Conservation (phyloP, 2,888 invertebrate genomes). For the Nomada ruficornis region DNA sequence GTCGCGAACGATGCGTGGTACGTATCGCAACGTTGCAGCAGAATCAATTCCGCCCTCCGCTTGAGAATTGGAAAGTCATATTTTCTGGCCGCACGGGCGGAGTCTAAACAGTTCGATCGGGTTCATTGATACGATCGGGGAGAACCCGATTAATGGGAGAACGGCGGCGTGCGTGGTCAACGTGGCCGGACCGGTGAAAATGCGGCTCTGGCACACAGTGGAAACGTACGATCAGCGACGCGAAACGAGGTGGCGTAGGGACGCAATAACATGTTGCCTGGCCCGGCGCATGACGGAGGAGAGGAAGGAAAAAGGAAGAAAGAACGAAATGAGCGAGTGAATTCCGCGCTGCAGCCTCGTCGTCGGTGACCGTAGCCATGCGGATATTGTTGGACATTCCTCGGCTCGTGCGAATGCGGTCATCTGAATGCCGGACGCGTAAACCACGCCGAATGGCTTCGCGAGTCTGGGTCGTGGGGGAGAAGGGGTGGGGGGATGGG, state of each 20-base stretch:
- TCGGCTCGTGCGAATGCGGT: constrained; percentile 82
- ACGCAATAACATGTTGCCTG: constrained; percentile 64
- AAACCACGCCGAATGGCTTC: constrained; percentile 82
- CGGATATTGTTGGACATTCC: constrained; percentile 82
- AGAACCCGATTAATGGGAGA: constrained; percentile 61
- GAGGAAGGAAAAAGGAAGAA: constrained; percentile 33
- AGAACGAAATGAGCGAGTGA: constrained; percentile 69
- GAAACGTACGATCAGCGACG: constrained; percentile 62
- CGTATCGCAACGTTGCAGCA: not conserved
- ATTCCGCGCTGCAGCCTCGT: constrained; percentile 72
- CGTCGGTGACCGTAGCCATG: constrained; percentile 75
- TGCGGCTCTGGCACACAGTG: constrained; percentile 50
- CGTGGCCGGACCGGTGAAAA: constrained; percentile 41
- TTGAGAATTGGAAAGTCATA: constrained; percentile 29
- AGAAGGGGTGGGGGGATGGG: constrained; percentile 58
- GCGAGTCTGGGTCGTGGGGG: constrained; percentile 72
- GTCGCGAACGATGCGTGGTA: not conserved
- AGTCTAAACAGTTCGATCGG: constrained; percentile 58
- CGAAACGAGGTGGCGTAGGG: constrained; percentile 33
- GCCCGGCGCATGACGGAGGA: constrained; percentile 53
- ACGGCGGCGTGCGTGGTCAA: constrained; percentile 27
- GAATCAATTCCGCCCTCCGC: constrained; percentile 3
- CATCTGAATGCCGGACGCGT: constrained; percentile 83
- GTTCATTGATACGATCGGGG: constrained; percentile 63
- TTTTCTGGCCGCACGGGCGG: constrained; percentile 25